Base-by-base conservation (phyloP, 1,140 invertebrate genomes). In the Zaprionus ornatus region DNA sequence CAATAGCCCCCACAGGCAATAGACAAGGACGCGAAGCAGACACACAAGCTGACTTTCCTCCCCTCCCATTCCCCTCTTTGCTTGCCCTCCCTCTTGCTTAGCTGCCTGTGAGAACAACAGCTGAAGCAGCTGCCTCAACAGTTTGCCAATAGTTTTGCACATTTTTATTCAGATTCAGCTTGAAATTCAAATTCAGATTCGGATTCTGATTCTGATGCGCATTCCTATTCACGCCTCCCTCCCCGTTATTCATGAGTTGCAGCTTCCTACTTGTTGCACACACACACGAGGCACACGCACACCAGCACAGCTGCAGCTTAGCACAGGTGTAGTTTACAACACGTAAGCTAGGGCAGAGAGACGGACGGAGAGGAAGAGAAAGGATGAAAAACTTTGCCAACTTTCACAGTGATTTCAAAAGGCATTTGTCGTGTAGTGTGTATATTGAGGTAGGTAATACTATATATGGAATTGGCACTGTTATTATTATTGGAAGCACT, bases 131-230 rank as follows among this genome's bases (percentile, higher is more conserved):
- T 40, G 23, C 68, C 32, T 55, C 45, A 45, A 77, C 75, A 74
- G 74, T 77, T 78, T 74, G 73, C 80, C 84, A 88, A 81, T 90
- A 90, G 86, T 88, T 88, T 82, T 71, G 78, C 86, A 77, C 82
- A 90, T 81, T 88, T 87, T 79, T 84, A 74, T 79, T 17, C 52
- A 52, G 52, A 21, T 55, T 55, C 52, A 54, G 29, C 55, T 65
- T 55, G 50, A 54, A 77, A 68, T 64, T 65, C 45, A 45, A 25
- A 17, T 55, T 64, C 17, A 10, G 63, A 72, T 72, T 71, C 60
- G 56, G 62, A 67, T 78, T 80, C 66, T 42, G n/a, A 42, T n/a
- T 7, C n/a, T n/a, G 5, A 73, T 72, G 68, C 60, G 54, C 59
- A 66, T 78, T 80, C 62, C 42, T 19, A 29, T 59, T 59, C 25